Base-by-base conservation (phyloP, 2,113 vertebrate species). In the Macquaria australasica region DNA sequence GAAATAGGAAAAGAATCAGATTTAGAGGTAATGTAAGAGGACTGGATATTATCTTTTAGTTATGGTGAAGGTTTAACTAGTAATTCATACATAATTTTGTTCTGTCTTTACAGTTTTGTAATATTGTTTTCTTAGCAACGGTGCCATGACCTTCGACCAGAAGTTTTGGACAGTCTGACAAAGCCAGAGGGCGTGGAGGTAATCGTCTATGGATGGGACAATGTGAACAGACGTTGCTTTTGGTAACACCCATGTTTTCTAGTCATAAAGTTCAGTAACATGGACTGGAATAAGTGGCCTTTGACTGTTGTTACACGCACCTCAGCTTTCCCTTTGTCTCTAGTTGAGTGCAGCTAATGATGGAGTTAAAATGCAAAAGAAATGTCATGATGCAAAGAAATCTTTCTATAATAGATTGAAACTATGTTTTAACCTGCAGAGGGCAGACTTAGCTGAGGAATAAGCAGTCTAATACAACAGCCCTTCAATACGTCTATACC, bases 381-480 rank as follows among this genome's bases (percentile, higher is more conserved):
- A 60, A 37, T 15, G 8, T 39, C 8, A 12, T 55, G 4, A 56
- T 14, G 23, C 18, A 64, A 28, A 41, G 50, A 16, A 21, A 50
- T 51, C 16, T 12, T 56, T 51, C 23, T 0, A 16, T 7, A 18
- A 48, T 16, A n/a, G 1, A 14, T 45, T 39, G 6, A 14, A 88
- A 55, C 66, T 14, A n/a, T 16, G 1, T 59, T 85, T 77, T 6
- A 4, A 64, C 92, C 96, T 88, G 90, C 90, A 95, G 95, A 92
- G 91, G 90, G 94, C 95, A 95, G 87, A 39, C 87, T 95, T 91
- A 62, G 39, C 83, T 73, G 69, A 48, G 21, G 69, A 87, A 88
- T 81, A 31, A 72, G 8, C 21, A 8, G 3, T 59, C 11, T 18
- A 48, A 73, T 56, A 43, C n/a, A 37, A n/a, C 21, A 41, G 14